These are phyloP conservation scores for Magallana ariakensis DNA, from an alignment of 1,140 invertebrate species.

Conservation along the genomic window DNA sequence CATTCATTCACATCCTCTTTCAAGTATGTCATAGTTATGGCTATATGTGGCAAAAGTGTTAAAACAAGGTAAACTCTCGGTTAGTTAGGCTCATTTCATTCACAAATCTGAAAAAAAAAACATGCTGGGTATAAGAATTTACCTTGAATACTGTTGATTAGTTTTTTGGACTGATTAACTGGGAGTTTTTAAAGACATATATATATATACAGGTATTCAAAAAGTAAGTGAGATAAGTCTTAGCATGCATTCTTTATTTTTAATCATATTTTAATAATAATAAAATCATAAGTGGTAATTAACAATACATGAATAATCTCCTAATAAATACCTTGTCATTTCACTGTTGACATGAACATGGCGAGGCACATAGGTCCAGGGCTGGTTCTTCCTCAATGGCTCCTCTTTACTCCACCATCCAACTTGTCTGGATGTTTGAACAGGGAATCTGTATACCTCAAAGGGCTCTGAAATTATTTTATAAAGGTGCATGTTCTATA, in stretches of 20 bases:
- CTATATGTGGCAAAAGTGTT: constrained; percentile 18
- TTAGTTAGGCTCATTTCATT: constrained; percentile 76
- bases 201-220: too few species aligned
- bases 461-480: constrained; percentile 60
- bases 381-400: constrained; percentile 67
- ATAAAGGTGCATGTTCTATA: too few species aligned
- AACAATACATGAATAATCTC: too few species aligned
- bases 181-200: too few species aligned
- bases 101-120: constrained; percentile 73
- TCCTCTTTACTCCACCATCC: constrained; percentile 72
- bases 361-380: constrained; percentile 74
- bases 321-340: constrained; percentile 74
- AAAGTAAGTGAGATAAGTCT: too few species aligned
- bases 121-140: too few species aligned
- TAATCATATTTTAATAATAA: too few species aligned
- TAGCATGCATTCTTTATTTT: too few species aligned
- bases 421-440: constrained; percentile 67
- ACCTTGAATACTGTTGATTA: too few species aligned
- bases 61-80: constrained; percentile 76
- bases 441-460: constrained; percentile 69
- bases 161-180: too few species aligned
- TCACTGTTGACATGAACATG: constrained; percentile 75
- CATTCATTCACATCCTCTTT: background rate
- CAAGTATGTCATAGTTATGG: background rate
- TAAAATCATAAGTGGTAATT: too few species aligned